Evolutionary conservation across 2,888 invertebrate genomes (phyloP).

Genomic region (Nomada fucata): DNA sequence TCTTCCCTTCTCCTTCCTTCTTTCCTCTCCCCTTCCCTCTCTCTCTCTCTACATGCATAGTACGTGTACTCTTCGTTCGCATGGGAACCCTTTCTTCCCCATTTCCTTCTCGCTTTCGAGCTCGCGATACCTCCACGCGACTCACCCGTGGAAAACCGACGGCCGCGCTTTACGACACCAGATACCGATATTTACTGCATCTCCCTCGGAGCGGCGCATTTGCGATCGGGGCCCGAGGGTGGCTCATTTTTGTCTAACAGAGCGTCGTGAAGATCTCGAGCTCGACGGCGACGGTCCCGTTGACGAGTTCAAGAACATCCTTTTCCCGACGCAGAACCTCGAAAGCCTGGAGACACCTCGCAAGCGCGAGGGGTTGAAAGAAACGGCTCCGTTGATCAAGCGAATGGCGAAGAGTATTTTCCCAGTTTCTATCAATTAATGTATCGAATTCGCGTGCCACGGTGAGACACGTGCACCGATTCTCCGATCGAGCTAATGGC

Average conservation of each 20-base stretch:
- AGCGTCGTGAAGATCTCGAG: slow-evolving; percentile 34
- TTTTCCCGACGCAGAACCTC: background rate
- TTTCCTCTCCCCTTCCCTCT: background rate
- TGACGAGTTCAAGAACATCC: slow-evolving; percentile 37
- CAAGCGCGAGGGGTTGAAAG: too few species aligned
- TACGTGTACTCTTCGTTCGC: background rate
- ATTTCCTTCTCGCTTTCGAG: slow-evolving; percentile 6
- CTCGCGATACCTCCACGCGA: background rate
- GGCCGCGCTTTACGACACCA: slow-evolving; percentile 77
- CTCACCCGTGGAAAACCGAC: slow-evolving; percentile 75
- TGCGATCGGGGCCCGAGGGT: slow-evolving; percentile 55
- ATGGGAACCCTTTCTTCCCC: slow-evolving; percentile 8
- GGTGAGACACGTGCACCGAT: slow-evolving; percentile 11
- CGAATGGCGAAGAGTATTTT: background rate
- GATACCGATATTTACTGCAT: slow-evolving; percentile 76
- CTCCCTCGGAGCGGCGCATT: slow-evolving; percentile 60
- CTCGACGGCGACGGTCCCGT: background rate
- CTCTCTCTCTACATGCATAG: too few species aligned
- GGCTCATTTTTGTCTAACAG: slow-evolving; percentile 17
- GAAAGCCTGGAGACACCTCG: too few species aligned
- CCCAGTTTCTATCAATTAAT: background rate
- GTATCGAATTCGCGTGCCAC: slow-evolving; percentile 10
- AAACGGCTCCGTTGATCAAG: background rate
- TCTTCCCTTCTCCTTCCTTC: slow-evolving; percentile 14
- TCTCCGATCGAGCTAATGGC: background rate